Conservation (phyloP, 2,888 invertebrate species). For the Anticlea derivata region DNA sequence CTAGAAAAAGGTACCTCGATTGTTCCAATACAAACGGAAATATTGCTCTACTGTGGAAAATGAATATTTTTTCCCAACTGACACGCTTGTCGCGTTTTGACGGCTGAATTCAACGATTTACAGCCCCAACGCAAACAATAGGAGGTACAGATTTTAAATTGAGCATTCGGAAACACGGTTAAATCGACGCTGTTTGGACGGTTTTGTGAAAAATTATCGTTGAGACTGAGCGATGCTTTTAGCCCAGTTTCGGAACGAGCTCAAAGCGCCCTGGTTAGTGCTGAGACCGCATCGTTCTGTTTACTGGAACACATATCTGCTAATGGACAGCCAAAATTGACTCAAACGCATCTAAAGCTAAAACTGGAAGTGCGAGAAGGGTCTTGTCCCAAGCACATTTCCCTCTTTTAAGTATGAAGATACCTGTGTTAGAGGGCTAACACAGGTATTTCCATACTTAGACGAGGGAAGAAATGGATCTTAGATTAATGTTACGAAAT, state of each 20-base stretch:
- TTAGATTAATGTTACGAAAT: too few species aligned
- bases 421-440: too few species aligned
- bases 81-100: conserved; percentile 47
- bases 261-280: conserved; percentile 66
- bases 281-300: conserved; percentile 60
- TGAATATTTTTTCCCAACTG: conserved; percentile 60
- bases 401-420: too few species aligned
- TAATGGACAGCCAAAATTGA: conserved; percentile 19
- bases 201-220: conserved; percentile 67
- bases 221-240: conserved; percentile 61
- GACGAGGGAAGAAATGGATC: too few species aligned
- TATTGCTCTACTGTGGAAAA: conserved; percentile 60
- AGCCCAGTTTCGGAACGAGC: conserved; percentile 63
- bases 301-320: conserved; percentile 56
- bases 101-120: conserved; percentile 28
- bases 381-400: too few species aligned
- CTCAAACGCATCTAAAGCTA: conserved; percentile 39
- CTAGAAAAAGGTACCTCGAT: conserved; percentile 62
- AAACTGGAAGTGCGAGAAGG: too few species aligned
- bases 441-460: too few species aligned
- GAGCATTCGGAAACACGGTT: conserved; percentile 56
- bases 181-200: conserved; percentile 53
- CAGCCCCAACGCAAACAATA: conserved; percentile 34
- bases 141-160: conserved; percentile 43
- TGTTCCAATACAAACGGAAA: conserved; percentile 71